Percentiles rank a stretch among this genome's conserved stretches.
Evolutionary conservation across 2,888 invertebrate genomes (phyloP).

Genomic region (Laothoe populi): DNA sequence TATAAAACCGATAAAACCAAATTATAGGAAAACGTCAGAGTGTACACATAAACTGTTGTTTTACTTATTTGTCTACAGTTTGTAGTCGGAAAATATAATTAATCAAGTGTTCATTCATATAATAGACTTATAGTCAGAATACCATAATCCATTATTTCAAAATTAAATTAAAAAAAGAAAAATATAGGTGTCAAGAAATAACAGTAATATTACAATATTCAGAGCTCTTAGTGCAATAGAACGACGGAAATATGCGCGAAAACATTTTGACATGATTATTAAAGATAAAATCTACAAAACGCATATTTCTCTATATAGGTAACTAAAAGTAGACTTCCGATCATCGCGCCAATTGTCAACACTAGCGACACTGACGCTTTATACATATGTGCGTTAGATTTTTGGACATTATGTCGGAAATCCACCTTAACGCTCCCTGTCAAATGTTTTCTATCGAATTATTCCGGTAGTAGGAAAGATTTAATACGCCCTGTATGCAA

Average conservation of each 20-base stretch:
- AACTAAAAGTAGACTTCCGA: not conserved
- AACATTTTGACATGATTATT: constrained; percentile 1
- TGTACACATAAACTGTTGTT: constrained; percentile 2
- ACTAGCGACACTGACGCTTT: not conserved
- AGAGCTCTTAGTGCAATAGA: not conserved
- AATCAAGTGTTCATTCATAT: constrained; percentile 6
- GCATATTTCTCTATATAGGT: not conserved
- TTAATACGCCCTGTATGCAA: not conserved
- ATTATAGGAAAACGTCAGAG: not conserved
- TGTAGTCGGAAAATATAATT: not conserved
- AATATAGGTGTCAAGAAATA: not conserved
- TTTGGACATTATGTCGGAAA: not conserved
- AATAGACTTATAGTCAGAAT: not conserved
- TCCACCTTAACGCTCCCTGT: not conserved
- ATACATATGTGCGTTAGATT: not conserved
- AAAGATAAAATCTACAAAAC: not conserved
- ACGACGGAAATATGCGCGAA: not conserved
- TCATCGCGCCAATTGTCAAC: not conserved
- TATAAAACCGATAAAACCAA: not conserved
- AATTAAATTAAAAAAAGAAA: no score
- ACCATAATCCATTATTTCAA: not conserved
- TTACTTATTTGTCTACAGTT: constrained; percentile 10
- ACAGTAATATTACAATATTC: not conserved
- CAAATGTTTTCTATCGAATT: constrained; percentile 8
- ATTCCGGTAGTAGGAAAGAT: constrained; percentile 11